phyloP scores from a whole-genome alignment of 2,797 vertebrate genomes.

The Saxicola maurus region DNA sequence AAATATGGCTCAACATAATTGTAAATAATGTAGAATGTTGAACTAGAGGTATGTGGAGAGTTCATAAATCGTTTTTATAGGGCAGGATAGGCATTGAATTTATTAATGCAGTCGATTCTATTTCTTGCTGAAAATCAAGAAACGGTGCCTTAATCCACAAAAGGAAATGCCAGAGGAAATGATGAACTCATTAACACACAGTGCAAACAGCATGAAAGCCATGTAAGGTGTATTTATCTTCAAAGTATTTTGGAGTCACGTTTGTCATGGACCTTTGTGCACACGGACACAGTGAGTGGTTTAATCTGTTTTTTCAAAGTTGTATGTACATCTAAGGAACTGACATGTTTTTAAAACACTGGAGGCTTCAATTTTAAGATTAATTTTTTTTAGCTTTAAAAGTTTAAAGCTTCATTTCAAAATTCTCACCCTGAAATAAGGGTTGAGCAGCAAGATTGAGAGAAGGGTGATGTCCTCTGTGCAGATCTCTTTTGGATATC shows the following conservation, averaged over 20 bases:
- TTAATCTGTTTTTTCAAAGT: not conserved
- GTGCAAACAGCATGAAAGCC: not conserved
- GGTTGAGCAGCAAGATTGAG: not conserved
- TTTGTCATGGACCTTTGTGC: not conserved
- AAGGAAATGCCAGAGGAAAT: not conserved
- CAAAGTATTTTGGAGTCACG: not conserved
- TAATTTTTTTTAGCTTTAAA: not conserved
- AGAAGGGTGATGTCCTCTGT: not conserved
- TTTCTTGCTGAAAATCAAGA: not conserved
- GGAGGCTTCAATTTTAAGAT: not conserved
- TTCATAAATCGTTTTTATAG: not conserved
- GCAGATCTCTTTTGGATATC: not conserved
- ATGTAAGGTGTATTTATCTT: not conserved
- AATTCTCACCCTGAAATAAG: not conserved
- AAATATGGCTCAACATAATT: not conserved
- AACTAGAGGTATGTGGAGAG: not conserved
- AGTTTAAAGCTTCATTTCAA: not conserved
- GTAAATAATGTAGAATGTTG: not conserved
- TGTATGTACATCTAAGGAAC: not conserved
- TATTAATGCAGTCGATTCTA: not conserved
- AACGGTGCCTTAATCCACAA: not conserved
- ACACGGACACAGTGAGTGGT: rapidly evolving
- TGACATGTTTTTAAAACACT: not conserved
- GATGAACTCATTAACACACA: not conserved
- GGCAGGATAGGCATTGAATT: not conserved